Evolutionary conservation across 2,797 vertebrate genomes (phyloP).

Genomic region (Otolemur crassicaudatus): DNA sequence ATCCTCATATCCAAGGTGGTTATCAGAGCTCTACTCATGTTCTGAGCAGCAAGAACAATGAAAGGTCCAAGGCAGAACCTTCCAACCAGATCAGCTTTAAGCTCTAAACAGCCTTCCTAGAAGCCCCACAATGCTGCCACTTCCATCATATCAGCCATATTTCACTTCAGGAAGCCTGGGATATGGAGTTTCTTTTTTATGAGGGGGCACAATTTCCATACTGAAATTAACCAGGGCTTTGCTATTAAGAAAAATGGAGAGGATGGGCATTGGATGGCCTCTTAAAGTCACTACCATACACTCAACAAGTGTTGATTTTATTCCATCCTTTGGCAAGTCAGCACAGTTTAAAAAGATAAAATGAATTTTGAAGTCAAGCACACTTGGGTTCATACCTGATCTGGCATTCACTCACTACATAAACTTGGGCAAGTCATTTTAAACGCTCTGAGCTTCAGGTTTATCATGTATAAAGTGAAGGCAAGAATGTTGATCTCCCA

Average conservation of each 20-base stretch:
- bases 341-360: not conserved
- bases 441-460: not conserved
- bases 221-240: conserved; percentile 14
- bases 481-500: not conserved
- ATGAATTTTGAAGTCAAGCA: not conserved
- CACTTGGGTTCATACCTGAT: not conserved
- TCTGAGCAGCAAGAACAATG: not conserved
- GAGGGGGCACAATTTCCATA: not conserved
- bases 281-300: not conserved
- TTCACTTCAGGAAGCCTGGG: not conserved
- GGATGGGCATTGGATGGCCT: not conserved
- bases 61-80: not conserved
- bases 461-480: not conserved
- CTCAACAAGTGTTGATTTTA: not conserved
- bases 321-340: not conserved
- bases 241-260: not conserved
- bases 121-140: not conserved
- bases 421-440: not conserved
- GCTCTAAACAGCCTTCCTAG: not conserved
- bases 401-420: not conserved
- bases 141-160: not conserved
- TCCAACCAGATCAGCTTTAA: not conserved
- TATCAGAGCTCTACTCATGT: no score
- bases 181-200: not conserved
- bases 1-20: not conserved